phyloP scores from a whole-genome alignment of 2,797 vertebrate species.

The Pipistrellus pipistrellus region DNA sequence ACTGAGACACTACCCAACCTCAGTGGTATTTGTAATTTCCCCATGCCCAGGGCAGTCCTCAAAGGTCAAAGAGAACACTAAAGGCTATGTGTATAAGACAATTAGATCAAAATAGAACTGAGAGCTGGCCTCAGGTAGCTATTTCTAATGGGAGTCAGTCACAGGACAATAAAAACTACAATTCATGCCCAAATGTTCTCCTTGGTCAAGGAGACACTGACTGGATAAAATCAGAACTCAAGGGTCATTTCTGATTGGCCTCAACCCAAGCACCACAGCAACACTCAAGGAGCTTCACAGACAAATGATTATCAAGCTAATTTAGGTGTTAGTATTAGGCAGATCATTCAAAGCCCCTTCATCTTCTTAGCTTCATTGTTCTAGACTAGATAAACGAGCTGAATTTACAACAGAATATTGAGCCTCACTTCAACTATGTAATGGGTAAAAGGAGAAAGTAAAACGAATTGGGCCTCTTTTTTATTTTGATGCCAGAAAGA shows the following conservation, averaged over 20 bases:
- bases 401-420: slow-evolving; percentile 48
- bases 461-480: slow-evolving; percentile 30
- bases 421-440: not conserved
- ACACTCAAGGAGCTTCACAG: slow-evolving; percentile 35
- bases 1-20: slow-evolving; percentile 23
- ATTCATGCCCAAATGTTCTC: slow-evolving; percentile 67
- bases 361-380: slow-evolving; percentile 38
- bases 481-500: slow-evolving; percentile 52
- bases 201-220: slow-evolving; percentile 74
- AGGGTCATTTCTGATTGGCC: slow-evolving; percentile 64
- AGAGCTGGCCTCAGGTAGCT: slow-evolving; percentile 71
- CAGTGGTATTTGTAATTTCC: slow-evolving; percentile 62
- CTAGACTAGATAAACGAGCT: slow-evolving; percentile 35
- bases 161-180: slow-evolving; percentile 71
- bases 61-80: slow-evolving; percentile 74
- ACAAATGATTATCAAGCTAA: slow-evolving; percentile 52
- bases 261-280: slow-evolving; percentile 35
- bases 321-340: slow-evolving; percentile 32
- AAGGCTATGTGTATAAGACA: slow-evolving; percentile 62
- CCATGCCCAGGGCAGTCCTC: slow-evolving; percentile 6
- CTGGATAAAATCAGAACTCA: slow-evolving; percentile 57
- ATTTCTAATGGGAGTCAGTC: slow-evolving; percentile 73
- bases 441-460: slow-evolving; percentile 46
- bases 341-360: slow-evolving; percentile 23
- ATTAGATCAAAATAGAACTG: slow-evolving; percentile 77